A percentile compares a stretch with the other conserved stretches of the same genome.
phyloP scores from a whole-genome alignment of 2,888 invertebrate species.

The Encarsia formosa region DNA sequence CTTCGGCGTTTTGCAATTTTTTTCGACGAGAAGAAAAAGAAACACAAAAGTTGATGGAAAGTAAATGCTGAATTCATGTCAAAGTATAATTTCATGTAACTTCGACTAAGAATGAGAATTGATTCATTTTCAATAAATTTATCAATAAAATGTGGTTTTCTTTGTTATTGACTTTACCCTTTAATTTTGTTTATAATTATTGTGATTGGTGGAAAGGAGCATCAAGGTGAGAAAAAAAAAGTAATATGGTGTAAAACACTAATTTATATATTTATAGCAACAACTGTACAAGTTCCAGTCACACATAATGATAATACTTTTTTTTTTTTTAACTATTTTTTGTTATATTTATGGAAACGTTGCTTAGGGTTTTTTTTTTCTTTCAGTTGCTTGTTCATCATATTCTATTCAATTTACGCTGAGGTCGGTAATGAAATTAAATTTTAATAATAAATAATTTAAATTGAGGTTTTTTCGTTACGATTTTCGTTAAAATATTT shows the following conservation, averaged over 20 bases:
- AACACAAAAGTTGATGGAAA: not conserved
- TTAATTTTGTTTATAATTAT: not conserved
- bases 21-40: no score
- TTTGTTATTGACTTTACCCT: not conserved
- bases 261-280: conserved; percentile 52
- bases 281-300: conserved; percentile 50
- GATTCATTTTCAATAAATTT: conserved; percentile 33
- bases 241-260: conserved; percentile 48
- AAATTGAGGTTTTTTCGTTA: no score
- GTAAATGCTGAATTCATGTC: not conserved
- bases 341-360: no score
- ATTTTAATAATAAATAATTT: no score
- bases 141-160: conserved; percentile 17
- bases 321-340: no score
- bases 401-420: no score
- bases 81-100: conserved; percentile 26
- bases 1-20: no score
- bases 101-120: conserved; percentile 33
- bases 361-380: no score
- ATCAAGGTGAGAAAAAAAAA: conserved; percentile 27
- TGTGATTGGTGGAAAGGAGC: not conserved
- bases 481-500: no score
- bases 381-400: no score
- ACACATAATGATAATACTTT: conserved; percentile 42
- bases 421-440: no score